Evolutionary conservation across 2,113 vertebrate genomes (phyloP), one percentile per base, ranked within the genome.

Genomic region (Maccullochella peelii): DNA sequence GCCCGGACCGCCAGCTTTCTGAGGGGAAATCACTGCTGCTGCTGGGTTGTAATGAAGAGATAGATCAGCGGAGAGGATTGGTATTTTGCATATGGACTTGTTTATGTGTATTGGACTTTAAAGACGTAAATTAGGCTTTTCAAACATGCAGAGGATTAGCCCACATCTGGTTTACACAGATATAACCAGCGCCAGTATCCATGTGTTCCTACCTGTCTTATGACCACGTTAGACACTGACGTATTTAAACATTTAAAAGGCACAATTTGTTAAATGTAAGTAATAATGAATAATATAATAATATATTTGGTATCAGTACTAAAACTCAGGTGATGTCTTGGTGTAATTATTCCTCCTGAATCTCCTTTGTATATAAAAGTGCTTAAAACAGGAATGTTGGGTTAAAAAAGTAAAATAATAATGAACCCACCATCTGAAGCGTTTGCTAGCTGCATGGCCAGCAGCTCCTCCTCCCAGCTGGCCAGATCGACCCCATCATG

Each of bases 401-500:
- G 33, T 33, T 33, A 33, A 33, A 33, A 33, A 38, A 1, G 44
- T 40, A 63, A 21, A 63, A 20, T 33, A 50, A 70, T 72, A 40
- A 20, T 18, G 38, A 36, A 65, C 2, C 1, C 0, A 38, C 74
- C 49, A 55, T 66, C 74, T 77, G 74, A 62, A 27, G 16, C 14
- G 4, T 36, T 42, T 20, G 5, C 23, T 20, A 20, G 38, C 36
- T 47, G 25, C 42, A 10, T 30, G 61, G 69, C 8, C 30, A 14
- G 67, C 54, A 63, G 73, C 47, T 78, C 50, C 20, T 77, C 78
- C 47, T 58, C 65, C 83, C 79, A 79, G 67, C 78, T 75, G 82
- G 63, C 6, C 14, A 4, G 1, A 1, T 4, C 2, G 63, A 54
- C 75, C 70, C 49, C 70, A 42, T 66, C 77, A 59, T 49, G 71